phyloP scores from a whole-genome alignment of 1,140 invertebrate species.

The Apis mellifera region DNA sequence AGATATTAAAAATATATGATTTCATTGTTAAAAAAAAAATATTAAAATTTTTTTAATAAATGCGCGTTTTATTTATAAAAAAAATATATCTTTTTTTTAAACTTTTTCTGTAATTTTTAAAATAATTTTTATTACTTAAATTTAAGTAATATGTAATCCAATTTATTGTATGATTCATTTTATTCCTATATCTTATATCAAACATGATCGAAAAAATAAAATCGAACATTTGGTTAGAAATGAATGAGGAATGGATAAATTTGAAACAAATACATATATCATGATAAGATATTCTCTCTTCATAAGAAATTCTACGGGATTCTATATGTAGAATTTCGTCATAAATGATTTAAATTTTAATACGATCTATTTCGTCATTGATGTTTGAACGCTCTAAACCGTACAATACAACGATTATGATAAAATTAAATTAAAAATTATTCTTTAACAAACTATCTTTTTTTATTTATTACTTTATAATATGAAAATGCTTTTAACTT shows the following conservation, averaged over 20 bases:
- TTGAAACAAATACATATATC: neutral
- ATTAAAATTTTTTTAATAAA: too few species aligned
- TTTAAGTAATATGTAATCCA: too few species aligned
- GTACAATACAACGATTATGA: neutral
- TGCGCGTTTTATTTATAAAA: too few species aligned
- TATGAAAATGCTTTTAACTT: too few species aligned
- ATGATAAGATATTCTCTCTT: conserved; percentile 6
- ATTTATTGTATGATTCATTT: too few species aligned
- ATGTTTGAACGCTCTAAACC: neutral
- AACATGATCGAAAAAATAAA: neutral
- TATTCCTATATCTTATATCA: too few species aligned
- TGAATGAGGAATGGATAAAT: conserved; percentile 10
- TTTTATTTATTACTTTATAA: neutral
- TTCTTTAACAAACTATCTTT: neutral
- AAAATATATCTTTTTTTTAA: too few species aligned
- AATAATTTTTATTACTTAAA: too few species aligned
- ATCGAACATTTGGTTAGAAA: neutral
- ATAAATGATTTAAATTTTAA: conserved; percentile 21
- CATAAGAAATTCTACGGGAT: neutral
- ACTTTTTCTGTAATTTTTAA: too few species aligned
- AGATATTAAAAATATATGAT: too few species aligned
- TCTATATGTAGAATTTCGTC: neutral
- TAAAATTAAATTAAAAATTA: neutral
- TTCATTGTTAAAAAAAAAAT: too few species aligned
- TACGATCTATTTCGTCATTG: conserved; percentile 1